Evolutionary conservation across 2,888 invertebrate genomes (phyloP).

Genomic region (Folsomia candida): DNA sequence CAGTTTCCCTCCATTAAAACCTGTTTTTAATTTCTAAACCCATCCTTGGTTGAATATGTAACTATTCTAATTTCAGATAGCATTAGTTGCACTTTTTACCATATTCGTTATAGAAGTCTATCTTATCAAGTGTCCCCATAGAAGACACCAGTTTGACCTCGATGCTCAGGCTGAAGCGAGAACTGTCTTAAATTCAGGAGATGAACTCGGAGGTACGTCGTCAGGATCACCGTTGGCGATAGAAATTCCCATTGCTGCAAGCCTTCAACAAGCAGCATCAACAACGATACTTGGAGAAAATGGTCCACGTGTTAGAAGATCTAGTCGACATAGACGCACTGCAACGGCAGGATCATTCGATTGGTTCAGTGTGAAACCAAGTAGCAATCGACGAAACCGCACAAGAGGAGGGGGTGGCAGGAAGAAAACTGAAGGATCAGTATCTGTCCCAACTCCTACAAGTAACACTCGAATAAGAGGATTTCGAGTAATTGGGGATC

Average conservation of each 20-base stretch:
- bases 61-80: slow-evolving; percentile 29
- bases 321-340: no score
- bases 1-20: no score
- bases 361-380: slow-evolving; percentile 36
- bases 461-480: background rate
- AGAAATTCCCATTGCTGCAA: no score
- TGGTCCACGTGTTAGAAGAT: no score
- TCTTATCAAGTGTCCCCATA: slow-evolving; percentile 39
- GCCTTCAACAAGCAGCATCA: no score
- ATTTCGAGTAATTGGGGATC: no score
- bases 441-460: background rate
- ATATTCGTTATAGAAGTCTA: slow-evolving; percentile 66
- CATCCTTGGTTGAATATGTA: no score
- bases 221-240: no score
- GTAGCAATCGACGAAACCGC: slow-evolving; percentile 11
- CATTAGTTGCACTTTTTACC: slow-evolving; percentile 69
- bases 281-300: no score
- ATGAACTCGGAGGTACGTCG: background rate
- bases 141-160: slow-evolving; percentile 3
- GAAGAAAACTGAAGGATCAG: background rate
- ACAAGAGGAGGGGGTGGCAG: background rate
- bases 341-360: slow-evolving; percentile 14
- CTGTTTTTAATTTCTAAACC: no score
- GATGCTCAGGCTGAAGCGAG: no score
- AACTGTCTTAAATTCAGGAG: no score